Evolutionary conservation across 2,888 invertebrate species (phyloP), one percentile per base, ranked within the genome.

Genomic region (Eugnorisma glareosa): DNA sequence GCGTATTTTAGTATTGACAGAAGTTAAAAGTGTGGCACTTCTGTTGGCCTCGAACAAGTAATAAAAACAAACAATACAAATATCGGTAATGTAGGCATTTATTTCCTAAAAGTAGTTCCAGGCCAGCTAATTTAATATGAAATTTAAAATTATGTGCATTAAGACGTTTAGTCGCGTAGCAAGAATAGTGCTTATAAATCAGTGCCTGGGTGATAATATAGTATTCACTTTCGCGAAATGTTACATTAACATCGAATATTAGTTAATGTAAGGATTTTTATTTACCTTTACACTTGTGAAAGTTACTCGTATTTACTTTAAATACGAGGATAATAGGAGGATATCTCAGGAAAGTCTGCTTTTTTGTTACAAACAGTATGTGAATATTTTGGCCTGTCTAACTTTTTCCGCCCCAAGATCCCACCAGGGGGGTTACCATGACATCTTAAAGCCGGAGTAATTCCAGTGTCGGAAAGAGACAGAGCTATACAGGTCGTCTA

Each of bases 171-270:
- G 54, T 86, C 66, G 59, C 78, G 76, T 86, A 85, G 82, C 74
- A 74, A 77, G 63, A 73, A 63, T 70, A 79, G 79, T 85, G 86
- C 83, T 84, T 87, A 68, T 67, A 85, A 75, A 75, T 67, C 74
- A 78, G 86, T 86, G 86, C 85, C 85, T 87, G 74, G 37, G 82
- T 70, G 72, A 80, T 73, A 74, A 64, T 70, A 61, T 70, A 57
- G 43, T 68, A 43, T 77, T 79, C 77, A 79, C 43, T 83, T 68
- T 70, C 40, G 59, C 67, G 57, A 67, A 80, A 73, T 81, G 45
- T 82, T 82, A 85, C 69, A 75, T 79, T 79, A 72, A 86, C 84
- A 86, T 86, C 84, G 81, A 83, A 80, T 64, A 75, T 54, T 73
- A 80, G 48, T 63, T 3, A 71, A 57, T 13, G 11, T 86, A 75